Evolutionary conservation across 1,140 invertebrate genomes (phyloP).

Genomic region (Procambarus clarkii): DNA sequence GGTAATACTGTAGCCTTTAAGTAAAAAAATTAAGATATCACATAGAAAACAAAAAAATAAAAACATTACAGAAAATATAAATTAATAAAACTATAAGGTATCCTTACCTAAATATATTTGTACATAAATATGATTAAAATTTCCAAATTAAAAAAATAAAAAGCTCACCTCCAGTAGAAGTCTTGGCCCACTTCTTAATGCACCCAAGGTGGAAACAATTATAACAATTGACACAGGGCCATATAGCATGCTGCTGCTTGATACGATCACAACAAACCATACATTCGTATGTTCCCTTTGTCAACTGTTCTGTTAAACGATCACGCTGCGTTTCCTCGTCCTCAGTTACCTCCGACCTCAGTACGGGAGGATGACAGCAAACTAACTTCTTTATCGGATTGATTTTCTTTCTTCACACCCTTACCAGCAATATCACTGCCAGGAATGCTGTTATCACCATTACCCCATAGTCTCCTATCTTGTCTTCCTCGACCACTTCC

Average conservation of each 20-base stretch:
- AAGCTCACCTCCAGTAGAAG: slow-evolving; percentile 82
- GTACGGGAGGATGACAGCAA: neutral
- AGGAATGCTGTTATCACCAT: neutral
- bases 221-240: slow-evolving; percentile 93
- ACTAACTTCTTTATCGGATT: slow-evolving; percentile 20
- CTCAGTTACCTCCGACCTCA: slow-evolving; percentile 10
- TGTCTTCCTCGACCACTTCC: slow-evolving; percentile 16
- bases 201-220: slow-evolving; percentile 94
- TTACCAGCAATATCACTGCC: slow-evolving; percentile 6
- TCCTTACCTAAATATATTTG: too few relatives aligned
- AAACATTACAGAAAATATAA: too few relatives aligned
- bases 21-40: too few relatives aligned
- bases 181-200: slow-evolving; percentile 92
- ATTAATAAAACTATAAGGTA: too few relatives aligned
- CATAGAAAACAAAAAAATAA: too few relatives aligned
- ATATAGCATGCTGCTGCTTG: slow-evolving; percentile 86
- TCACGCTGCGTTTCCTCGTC: slow-evolving; percentile 84
- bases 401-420: neutral
- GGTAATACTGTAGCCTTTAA: too few relatives aligned
- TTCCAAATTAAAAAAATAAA: too few relatives aligned
- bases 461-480: slow-evolving; percentile 42
- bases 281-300: slow-evolving; percentile 88
- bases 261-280: slow-evolving; percentile 94
- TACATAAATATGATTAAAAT: too few relatives aligned
- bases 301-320: slow-evolving; percentile 87